Evolutionary conservation across 2,797 vertebrate species (phyloP).

Genomic region (Parauchenoglanis punctatus): DNA sequence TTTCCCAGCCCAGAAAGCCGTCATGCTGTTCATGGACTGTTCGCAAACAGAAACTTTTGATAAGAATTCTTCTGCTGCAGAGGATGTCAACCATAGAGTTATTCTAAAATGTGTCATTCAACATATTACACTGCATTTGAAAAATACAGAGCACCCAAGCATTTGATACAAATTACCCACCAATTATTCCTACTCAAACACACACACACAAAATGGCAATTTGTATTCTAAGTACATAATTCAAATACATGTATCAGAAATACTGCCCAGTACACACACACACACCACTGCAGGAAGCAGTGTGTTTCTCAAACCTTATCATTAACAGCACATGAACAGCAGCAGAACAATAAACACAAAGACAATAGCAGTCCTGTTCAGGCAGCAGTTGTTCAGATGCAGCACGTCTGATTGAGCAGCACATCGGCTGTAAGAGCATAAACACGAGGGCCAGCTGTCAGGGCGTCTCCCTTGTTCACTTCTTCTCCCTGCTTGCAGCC

Average conservation of each 20-base stretch:
- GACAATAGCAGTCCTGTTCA: conserved; percentile 28
- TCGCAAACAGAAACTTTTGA: not conserved
- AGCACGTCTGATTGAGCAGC: conserved; percentile 44
- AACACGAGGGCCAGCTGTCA: conserved; percentile 53
- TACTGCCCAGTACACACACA: conserved; percentile 15
- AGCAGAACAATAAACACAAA: conserved; percentile 32
- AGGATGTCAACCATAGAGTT: not conserved
- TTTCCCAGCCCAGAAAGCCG: not conserved
- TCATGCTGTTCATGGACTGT: not conserved
- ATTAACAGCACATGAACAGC: conserved; percentile 39
- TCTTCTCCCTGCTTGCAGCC: conserved; percentile 13
- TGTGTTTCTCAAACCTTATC: conserved; percentile 26
- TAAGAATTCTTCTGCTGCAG: not conserved
- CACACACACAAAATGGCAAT: not conserved
- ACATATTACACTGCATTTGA: not conserved
- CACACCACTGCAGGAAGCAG: conserved; percentile 31
- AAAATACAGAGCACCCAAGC: not conserved
- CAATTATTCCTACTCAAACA: not conserved
- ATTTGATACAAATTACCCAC: not conserved
- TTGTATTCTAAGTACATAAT: not conserved
- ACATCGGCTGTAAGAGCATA: conserved; percentile 30
- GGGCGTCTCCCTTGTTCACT: conserved; percentile 19
- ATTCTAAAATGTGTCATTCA: not conserved
- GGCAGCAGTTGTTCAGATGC: conserved; percentile 31
- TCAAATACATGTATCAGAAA: not conserved